Base-by-base conservation (phyloP, 2,888 invertebrate species). In the Tachina lurida region DNA sequence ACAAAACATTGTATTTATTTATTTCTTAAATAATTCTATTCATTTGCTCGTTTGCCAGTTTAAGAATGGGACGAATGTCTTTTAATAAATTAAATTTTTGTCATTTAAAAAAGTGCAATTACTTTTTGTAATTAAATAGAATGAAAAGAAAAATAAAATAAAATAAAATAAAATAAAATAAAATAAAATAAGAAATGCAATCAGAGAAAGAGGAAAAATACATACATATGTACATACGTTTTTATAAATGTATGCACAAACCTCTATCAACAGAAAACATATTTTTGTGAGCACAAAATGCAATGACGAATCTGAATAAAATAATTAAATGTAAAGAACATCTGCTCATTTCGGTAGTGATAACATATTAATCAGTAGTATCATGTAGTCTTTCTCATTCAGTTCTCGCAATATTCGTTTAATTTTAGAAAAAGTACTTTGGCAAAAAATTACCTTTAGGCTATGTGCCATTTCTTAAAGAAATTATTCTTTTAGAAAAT, bases 51-150 rank as follows among this genome's bases (percentile, higher is more conserved):
- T 43, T n/a, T 31, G 17, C 22, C 52, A 7, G 7, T 43, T 41
- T 15, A 41, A 49, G 49, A 49, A 67, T 60, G 31, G 13, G 13
- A 73, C 67, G 47, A 52, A 65, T 56, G 56, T 65, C 49, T 58
- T 67, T 67, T 52, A 60, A 49, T 31, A n/a, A 52, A 74, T 63
- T 62, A 17, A 17, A 58, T 56, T 68, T n/a, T 78, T 70, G 52
- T 15, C 13, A 58, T 52, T 7, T 13, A 52, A 41, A 45, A 47
- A 39, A 39, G 22, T 68, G 45, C 22, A 75, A 76, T 77, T 71
- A 63, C 15, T 47, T 67, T 41, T 47, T 74, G 58, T 43, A 74
- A 80, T 67, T 73, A 67, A 73, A 67, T 68, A 73, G 62, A 49
- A 49, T 7, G 31, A 5, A 31, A 31, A 31, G 7, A 0, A 15